Base-by-base conservation (phyloP, 2,113 vertebrate species). In the Pseudois nayaur region DNA sequence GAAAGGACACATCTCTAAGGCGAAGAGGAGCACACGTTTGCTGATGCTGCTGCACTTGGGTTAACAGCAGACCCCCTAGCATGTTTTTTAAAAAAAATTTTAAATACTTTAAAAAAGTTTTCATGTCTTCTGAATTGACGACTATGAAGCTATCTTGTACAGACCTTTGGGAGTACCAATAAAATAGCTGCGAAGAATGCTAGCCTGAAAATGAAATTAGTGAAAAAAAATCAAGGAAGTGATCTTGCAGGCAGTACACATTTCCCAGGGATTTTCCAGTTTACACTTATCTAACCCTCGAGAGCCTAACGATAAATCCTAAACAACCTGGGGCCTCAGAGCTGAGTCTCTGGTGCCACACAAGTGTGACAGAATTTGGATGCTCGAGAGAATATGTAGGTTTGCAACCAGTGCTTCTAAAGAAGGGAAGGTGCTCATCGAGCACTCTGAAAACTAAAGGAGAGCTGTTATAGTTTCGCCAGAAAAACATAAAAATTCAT, bases 201-300 rank as follows among this genome's bases (percentile, higher is more conserved):
- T 67, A 92, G 78, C 33, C 43, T 98, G 93, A 95, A 95, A 96
- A 94, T 85, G 81, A 87, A 95, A 93, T 95, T 57, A 87, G 33
- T 90, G 40, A 60, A 85, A 82, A 82, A 81, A 79, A 85, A 95
- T 97, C n/a, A 91, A 93, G 91, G 86, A 95, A 97, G 96, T 93
- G 89, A 79, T 83, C 57, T 86, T 93, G 82, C 12, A 97, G 91
- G 78, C 97, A 97, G 93, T 93, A 33, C 21, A 87, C 11, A 78
- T 54, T 93, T 97, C 93, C 95, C 9, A 89, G 96, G 96, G 97
- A 98, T 97, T 97, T 97, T 96, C 96, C 95, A 96, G 93, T 94
- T 96, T 57, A 88, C 15, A 97, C 86, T 79, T 83, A 96, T 91
- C 88, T 97, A 93, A 94, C 84, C 48, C 89, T 92, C 6, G 13